A percentile compares a stretch with the other conserved stretches of the same genome.
phyloP scores from a whole-genome alignment of 1,140 invertebrate genomes.

The Monomorium pharaonis region DNA sequence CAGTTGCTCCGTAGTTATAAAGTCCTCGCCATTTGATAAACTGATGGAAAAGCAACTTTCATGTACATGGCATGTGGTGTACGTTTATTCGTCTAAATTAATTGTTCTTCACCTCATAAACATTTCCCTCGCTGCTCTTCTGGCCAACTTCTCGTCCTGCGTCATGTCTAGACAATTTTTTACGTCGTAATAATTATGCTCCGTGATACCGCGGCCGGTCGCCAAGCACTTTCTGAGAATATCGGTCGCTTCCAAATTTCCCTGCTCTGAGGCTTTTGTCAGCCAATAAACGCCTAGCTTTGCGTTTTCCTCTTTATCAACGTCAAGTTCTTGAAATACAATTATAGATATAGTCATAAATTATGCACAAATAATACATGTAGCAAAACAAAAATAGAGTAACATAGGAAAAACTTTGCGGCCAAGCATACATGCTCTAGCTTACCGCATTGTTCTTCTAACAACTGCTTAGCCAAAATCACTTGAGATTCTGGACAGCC shows the following conservation, averaged over 20 bases:
- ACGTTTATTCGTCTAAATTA: slow-evolving; percentile 7
- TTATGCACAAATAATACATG: not conserved
- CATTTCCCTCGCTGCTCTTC: slow-evolving; percentile 93
- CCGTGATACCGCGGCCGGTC: slow-evolving; percentile 91
- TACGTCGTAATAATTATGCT: slow-evolving; percentile 93
- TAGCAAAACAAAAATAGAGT: not conserved
- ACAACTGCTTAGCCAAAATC: slow-evolving; percentile 90
- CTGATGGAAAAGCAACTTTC: slow-evolving; percentile 78
- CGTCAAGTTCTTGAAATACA: slow-evolving; percentile 83
- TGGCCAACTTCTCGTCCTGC: slow-evolving; percentile 93
- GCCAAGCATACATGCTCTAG: not conserved
- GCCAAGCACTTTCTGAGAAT: slow-evolving; percentile 92
- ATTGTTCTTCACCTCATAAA: slow-evolving; percentile 88
- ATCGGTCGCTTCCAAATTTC: slow-evolving; percentile 93
- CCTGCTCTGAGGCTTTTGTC: slow-evolving; percentile 95
- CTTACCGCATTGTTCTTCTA: slow-evolving; percentile 90
- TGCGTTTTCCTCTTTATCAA: slow-evolving; percentile 88
- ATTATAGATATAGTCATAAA: not conserved
- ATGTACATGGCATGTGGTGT: slow-evolving; percentile 14
- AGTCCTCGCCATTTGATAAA: slow-evolving; percentile 93
- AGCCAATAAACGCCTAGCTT: slow-evolving; percentile 93
- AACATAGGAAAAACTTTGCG: not conserved
- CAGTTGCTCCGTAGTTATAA: slow-evolving; percentile 92
- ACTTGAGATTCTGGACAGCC: slow-evolving; percentile 93
- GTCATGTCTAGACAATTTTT: slow-evolving; percentile 93